These are phyloP conservation scores for Misgurnus anguillicaudatus DNA, from an alignment of 2,113 vertebrate genomes.

Conservation along the genomic window DNA sequence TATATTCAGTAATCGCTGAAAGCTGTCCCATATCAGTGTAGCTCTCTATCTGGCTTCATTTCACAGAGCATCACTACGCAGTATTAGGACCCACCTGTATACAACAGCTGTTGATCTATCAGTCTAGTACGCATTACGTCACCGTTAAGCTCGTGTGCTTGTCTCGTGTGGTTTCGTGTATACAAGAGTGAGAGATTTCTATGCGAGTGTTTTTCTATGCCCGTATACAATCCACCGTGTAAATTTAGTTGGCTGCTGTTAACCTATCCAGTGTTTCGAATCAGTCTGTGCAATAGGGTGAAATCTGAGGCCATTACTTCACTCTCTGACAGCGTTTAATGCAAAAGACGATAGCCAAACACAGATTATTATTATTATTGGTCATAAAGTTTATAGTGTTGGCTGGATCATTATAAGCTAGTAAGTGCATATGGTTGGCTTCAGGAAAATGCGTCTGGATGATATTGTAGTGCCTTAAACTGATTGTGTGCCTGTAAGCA, in stretches of 20 bases:
- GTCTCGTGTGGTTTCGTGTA: slow-evolving; percentile 3
- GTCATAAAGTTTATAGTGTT: slow-evolving; percentile 17
- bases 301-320: background rate
- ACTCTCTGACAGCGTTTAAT: background rate
- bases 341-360: slow-evolving; percentile 26
- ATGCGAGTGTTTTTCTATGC: slow-evolving; percentile 4
- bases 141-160: slow-evolving; percentile 37
- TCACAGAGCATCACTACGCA: slow-evolving; percentile 23
- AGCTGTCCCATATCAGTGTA: background rate
- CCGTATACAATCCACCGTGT: slow-evolving; percentile 13
- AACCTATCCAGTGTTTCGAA: slow-evolving; percentile 32
- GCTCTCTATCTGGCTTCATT: slow-evolving; percentile 10
- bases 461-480: slow-evolving; percentile 54
- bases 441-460: slow-evolving; percentile 9
- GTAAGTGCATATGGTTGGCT: background rate
- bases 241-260: slow-evolving; percentile 43
- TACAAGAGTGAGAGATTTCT: background rate
- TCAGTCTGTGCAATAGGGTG: slow-evolving; percentile 30
- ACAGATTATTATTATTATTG: background rate
- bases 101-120: background rate
- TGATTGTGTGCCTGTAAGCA: slow-evolving; percentile 27
- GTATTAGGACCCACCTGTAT: slow-evolving; percentile 24
- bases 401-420: slow-evolving; percentile 27
- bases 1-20: background rate
- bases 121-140: slow-evolving; percentile 16